These are phyloP conservation scores for Semaprochilodus insignis DNA, from an alignment of 2,797 vertebrate species.

Conservation along the genomic window DNA sequence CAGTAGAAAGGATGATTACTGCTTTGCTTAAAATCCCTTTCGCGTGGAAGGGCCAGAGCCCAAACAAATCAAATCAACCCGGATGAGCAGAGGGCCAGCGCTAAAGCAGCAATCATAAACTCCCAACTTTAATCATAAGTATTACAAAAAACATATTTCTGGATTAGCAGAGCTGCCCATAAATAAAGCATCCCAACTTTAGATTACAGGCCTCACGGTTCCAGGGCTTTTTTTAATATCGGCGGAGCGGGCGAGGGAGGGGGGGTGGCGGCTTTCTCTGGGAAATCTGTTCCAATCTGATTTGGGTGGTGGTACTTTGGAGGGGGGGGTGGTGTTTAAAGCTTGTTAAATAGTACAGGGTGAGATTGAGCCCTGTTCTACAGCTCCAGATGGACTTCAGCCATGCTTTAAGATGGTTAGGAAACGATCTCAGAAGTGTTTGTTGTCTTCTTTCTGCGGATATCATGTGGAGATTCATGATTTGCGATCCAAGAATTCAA, in stretches of 20 bases:
- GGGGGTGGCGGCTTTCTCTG: conserved; percentile 79
- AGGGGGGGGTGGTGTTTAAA: conserved; percentile 82
- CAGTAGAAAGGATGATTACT: conserved; percentile 33
- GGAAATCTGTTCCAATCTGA: conserved; percentile 86
- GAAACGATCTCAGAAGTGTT: neutral
- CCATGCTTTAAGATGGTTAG: neutral
- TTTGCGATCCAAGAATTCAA: too few species aligned
- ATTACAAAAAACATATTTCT: conserved; percentile 55
- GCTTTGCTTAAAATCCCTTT: conserved; percentile 43
- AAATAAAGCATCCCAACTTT: conserved; percentile 68
- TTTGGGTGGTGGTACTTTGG: conserved; percentile 67
- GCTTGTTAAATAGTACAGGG: conserved; percentile 83
- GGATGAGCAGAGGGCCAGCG: conserved; percentile 10
- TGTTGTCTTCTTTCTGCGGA: neutral
- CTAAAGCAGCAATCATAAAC: conserved; percentile 48
- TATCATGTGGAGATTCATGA: neutral
- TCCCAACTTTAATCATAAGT: conserved; percentile 58
- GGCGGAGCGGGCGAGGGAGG: conserved; percentile 51
- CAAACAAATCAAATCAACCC: conserved; percentile 9
- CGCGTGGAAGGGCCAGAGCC: neutral
- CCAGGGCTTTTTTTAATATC: conserved; percentile 85
- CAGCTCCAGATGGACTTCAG: neutral
- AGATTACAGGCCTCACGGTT: conserved; percentile 74
- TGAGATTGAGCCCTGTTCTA: neutral
- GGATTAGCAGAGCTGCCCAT: conserved; percentile 33